Evolutionary conservation across 2,797 vertebrate species (phyloP), one percentile per base, ranked within the genome.

Genomic region (Cuculus canorus): DNA sequence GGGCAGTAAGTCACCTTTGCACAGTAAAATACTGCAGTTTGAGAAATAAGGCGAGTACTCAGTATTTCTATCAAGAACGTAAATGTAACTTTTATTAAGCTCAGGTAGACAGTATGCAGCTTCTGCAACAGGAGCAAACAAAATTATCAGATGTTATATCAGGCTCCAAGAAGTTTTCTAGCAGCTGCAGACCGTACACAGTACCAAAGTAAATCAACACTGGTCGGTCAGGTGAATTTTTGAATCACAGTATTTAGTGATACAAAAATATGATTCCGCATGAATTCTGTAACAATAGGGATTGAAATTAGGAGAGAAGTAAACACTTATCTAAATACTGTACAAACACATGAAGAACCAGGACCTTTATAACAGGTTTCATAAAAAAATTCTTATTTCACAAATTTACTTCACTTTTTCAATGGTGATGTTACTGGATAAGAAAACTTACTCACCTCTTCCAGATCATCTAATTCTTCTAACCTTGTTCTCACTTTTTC

Each of bases 401-500:
- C 33, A 13, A 24, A 66, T 77, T 78, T 48, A 25, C 88, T 90
- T 73, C 15, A 59, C 24, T 87, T 50, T 45, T 81, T 9, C 41
- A 85, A 61, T 12, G 3, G 21, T 30, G 15, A 68, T n/a, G 10
- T 41, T 41, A 65, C 24, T 50, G 32, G 18, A 79, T 35, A 35
- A 88, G 63, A 88, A 86, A 69, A 28, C 11, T 53, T 73, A 30
- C 98, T 95, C 88, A 99, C 99, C 98, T 99, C 99, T 97, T 99
- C 99, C 66, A 99, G 98, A 96, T 99, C 99, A 78, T 99, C 99
- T 93, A 99, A 97, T 81, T 99, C 99, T 97, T 99, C 99, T 87
- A 99, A 97, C 24, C 99, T 98, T 39, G 98, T 99, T 66, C 99
- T 98, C 56, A 99, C 99, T 96, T 99, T 99, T 97, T 99, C 99